Evolutionary conservation across 2,113 vertebrate species (phyloP).

Genomic region (Vanacampus margaritifer): DNA sequence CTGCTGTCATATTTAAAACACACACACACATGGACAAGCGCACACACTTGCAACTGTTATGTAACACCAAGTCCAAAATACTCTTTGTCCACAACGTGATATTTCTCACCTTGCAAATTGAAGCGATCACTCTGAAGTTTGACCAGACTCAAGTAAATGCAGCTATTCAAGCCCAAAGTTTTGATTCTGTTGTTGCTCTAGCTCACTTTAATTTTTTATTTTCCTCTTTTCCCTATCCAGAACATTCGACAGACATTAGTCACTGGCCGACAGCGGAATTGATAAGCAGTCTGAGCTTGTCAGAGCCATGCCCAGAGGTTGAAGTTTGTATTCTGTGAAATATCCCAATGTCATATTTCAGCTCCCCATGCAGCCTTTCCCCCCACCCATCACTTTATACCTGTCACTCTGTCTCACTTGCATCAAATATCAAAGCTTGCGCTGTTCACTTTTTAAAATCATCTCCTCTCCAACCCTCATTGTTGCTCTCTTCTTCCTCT

Average conservation of each 20-base stretch:
- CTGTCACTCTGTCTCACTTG: constrained; percentile 20
- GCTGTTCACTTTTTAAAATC: constrained; percentile 27
- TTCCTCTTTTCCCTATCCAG: neutral
- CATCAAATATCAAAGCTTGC: constrained; percentile 30
- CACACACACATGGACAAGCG: constrained; percentile 1
- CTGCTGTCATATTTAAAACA: constrained; percentile 41
- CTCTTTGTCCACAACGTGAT: neutral
- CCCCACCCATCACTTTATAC: neutral
- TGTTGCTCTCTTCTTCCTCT: constrained; percentile 14
- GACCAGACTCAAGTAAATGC: constrained; percentile 24
- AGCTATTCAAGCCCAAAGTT: constrained; percentile 13
- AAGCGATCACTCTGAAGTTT: constrained; percentile 28
- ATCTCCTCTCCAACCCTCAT: constrained; percentile 19
- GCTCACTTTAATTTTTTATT: constrained; percentile 3
- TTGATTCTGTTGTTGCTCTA: constrained; percentile 16
- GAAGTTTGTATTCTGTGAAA: constrained; percentile 40
- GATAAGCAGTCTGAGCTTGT: constrained; percentile 41
- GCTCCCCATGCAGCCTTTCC: constrained; percentile 7
- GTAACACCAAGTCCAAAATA: constrained; percentile 14
- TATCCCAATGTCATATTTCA: constrained; percentile 39
- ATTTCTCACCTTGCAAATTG: constrained; percentile 22
- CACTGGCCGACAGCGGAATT: constrained; percentile 24
- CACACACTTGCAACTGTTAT: constrained; percentile 36
- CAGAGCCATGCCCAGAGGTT: constrained; percentile 17
- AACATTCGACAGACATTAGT: constrained; percentile 15